Base-by-base conservation (phyloP, 2,113 vertebrate species). In the Cephalopterus ornatus region DNA sequence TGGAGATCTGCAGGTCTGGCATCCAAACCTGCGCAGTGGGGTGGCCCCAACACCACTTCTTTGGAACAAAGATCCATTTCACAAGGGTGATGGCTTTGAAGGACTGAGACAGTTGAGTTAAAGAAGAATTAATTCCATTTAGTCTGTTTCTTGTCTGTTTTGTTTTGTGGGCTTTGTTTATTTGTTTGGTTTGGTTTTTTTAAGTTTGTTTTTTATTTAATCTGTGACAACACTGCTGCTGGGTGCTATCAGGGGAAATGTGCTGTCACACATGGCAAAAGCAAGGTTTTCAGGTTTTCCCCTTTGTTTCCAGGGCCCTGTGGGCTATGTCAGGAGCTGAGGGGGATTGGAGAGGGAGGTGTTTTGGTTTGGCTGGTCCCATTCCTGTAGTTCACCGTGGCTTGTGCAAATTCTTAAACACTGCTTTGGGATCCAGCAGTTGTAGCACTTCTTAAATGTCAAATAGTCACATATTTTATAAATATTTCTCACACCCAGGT, bases 1-100 rank as follows among this genome's bases (percentile, higher is more conserved):
- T 73, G 41, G 49, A 68, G 24, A 23, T 49, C 39, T 18, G 20
- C 0, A 0, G 33, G 1, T 19, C 52, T 53, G 28, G 14, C 47
- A 70, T 13, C 66, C 95, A 68, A 52, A 52, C 18, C 44, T 59
- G 23, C 53, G 16, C 8, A 2, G 18, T 1, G 5, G 10, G n/a
- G 33, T 5, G 11, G 22, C 18, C 32, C 30, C 2, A 2, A 3
- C 35, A 70, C 20, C 49, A 14, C 5, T 35, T 68, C 81, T 33
- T 50, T 2, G 1, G 35, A 16, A 32, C 28, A 65, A 35, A 59
- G 30, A 32, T 32, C 27, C 37, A 32, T 65, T 35, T 27, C 37
- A 14, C 47, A 19, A 17, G 53, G 30, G 23, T 37, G 44, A 52
- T 23, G 14, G 12, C 46, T 78, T 44, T 44, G 32, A 74, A 84